A percentile compares a stretch with the other conserved stretches of the same genome.
phyloP scores from a whole-genome alignment of 53 echinoderm and acorn worm genomes.

The Stichopus horrens region DNA sequence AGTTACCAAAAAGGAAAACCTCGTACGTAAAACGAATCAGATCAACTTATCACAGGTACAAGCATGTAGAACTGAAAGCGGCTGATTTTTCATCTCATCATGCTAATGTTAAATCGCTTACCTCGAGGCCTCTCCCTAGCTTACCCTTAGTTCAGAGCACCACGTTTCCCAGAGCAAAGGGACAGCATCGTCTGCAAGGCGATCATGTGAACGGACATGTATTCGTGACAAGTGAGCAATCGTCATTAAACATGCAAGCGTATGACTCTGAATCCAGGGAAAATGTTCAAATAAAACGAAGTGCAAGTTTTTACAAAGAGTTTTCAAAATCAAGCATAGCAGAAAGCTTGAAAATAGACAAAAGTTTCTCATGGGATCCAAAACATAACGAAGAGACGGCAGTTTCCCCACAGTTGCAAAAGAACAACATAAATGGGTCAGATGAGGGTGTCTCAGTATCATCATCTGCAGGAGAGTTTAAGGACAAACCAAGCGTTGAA shows the following conservation, averaged over 20 bases:
- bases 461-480: too few species aligned
- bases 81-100: background rate
- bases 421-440: background rate
- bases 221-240: background rate
- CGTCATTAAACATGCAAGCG: background rate
- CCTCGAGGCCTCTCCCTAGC: background rate
- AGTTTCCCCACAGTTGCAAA: background rate
- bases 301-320: constrained; percentile 1
- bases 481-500: too few species aligned
- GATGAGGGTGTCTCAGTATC: too few species aligned
- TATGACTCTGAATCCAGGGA: background rate
- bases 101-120: background rate
- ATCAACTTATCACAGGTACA: background rate
- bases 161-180: background rate
- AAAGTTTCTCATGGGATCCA: background rate
- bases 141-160: background rate
- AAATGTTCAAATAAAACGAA: background rate
- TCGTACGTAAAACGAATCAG: background rate
- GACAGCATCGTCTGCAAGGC: background rate
- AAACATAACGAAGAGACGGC: background rate
- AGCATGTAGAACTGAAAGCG: background rate
- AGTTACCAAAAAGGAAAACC: background rate
- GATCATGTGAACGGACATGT: background rate
- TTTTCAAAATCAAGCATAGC: constrained; percentile 25
- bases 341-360: background rate